These are phyloP conservation scores for Drosophila histrio DNA, from an alignment of 2,888 invertebrate species.

Conservation along the genomic window DNA sequence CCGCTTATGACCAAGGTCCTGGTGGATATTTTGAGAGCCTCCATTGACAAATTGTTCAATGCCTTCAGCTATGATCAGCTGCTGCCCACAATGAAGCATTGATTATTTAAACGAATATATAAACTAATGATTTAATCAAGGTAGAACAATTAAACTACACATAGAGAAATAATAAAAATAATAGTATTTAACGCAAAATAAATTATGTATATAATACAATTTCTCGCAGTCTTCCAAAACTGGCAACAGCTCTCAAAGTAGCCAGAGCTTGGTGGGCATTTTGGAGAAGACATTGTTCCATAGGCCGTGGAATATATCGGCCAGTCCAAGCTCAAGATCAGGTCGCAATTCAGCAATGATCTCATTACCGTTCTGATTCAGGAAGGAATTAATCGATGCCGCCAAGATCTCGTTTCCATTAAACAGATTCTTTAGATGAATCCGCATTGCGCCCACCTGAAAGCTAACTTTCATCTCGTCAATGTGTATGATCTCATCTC, in stretches of 20 bases:
- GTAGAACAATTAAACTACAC: slow-evolving; percentile 27
- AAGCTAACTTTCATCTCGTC: slow-evolving; percentile 86
- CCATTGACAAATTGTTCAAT: slow-evolving; percentile 87
- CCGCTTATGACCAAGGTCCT: slow-evolving; percentile 88
- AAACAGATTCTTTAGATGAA: slow-evolving; percentile 86
- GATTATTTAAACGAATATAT: background rate
- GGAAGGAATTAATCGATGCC: slow-evolving; percentile 86
- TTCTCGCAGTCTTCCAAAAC: background rate
- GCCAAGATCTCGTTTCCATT: slow-evolving; percentile 87
- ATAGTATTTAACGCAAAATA: slow-evolving; percentile 49
- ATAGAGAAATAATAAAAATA: slow-evolving; percentile 2
- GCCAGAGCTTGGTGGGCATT: slow-evolving; percentile 86
- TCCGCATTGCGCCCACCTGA: slow-evolving; percentile 85
- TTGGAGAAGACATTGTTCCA: slow-evolving; percentile 87
- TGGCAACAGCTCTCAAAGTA: slow-evolving; percentile 72
- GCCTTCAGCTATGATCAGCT: slow-evolving; percentile 86
- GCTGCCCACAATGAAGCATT: slow-evolving; percentile 82
- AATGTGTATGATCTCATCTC: slow-evolving; percentile 84
- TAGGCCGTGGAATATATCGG: slow-evolving; percentile 85
- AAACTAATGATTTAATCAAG: slow-evolving; percentile 38
- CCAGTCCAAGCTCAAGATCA: slow-evolving; percentile 85
- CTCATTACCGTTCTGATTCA: slow-evolving; percentile 86
- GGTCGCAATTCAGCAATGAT: slow-evolving; percentile 86
- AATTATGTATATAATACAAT: slow-evolving; percentile 58
- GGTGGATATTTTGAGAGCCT: slow-evolving; percentile 86